Percentiles rank a stretch among this genome's conserved stretches.
Conservation (phyloP, 2,797 vertebrate genomes). For the Scarus forsteni region DNA sequence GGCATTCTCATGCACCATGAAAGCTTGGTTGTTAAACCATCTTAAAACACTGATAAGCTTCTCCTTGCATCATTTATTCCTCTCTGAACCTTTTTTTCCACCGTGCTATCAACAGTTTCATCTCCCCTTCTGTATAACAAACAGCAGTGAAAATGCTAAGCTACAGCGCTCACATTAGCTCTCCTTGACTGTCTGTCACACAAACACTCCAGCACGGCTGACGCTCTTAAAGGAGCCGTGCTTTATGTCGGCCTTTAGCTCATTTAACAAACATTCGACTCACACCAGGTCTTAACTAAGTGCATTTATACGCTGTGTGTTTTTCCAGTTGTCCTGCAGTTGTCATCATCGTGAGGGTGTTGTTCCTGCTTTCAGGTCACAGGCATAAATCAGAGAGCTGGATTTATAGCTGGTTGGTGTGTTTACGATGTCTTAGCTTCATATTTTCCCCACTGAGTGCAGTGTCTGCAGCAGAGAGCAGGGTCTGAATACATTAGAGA, state of each 20-base stretch:
- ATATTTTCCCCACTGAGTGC: slow-evolving; percentile 45
- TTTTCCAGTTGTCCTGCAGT: not conserved
- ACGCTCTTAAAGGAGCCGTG: slow-evolving; percentile 11
- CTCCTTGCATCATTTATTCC: not conserved
- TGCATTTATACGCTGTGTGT: not conserved
- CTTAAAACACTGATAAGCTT: slow-evolving; percentile 3
- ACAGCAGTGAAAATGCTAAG: not conserved
- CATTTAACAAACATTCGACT: not conserved
- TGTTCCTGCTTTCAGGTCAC: slow-evolving; percentile 13
- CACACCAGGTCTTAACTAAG: not conserved
- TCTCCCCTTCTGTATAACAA: slow-evolving; percentile 7
- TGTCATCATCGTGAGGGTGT: not conserved
- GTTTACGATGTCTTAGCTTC: slow-evolving; percentile 47
- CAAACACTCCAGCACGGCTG: not conserved
- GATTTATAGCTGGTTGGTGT: slow-evolving; percentile 50
- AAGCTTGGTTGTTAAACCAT: not conserved
- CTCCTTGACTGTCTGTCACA: slow-evolving; percentile 5
- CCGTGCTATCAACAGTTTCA: slow-evolving; percentile 2
- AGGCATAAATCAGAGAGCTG: slow-evolving; percentile 21
- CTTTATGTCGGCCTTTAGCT: not conserved
- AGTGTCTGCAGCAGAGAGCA: slow-evolving; percentile 39
- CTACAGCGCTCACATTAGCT: slow-evolving; percentile 7
- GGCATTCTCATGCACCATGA: not conserved
- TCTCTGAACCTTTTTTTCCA: slow-evolving; percentile 14
- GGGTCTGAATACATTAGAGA: slow-evolving; percentile 53